These are phyloP conservation scores for Ochlodes sylvanus DNA, from an alignment of 2,888 invertebrate genomes.

Conservation along the genomic window DNA sequence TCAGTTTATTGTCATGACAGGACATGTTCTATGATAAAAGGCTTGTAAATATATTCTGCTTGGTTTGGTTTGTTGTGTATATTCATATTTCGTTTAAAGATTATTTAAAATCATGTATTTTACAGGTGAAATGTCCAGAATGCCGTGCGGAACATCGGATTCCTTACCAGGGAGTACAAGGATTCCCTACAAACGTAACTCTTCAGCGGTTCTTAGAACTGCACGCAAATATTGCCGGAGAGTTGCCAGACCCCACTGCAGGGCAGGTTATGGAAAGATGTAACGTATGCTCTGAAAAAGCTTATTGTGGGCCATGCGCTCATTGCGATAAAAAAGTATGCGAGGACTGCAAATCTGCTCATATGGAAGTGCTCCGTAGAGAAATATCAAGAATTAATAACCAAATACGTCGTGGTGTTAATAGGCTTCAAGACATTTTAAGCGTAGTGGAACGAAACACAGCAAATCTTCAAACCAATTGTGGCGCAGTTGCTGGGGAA, in stretches of 20 bases:
- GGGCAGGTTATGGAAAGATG: constrained; percentile 97
- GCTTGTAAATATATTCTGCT: constrained; percentile 25
- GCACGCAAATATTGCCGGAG: constrained; percentile 96
- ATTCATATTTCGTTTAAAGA: neutral
- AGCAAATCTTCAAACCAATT: constrained; percentile 94
- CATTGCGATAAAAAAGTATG: constrained; percentile 99
- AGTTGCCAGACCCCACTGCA: constrained; percentile 95
- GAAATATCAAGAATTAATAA: constrained; percentile 96
- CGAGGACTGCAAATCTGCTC: constrained; percentile 97
- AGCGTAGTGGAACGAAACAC: constrained; percentile 95
- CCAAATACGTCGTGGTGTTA: constrained; percentile 94
- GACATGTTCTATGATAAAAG: too few species aligned
- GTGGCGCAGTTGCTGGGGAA: constrained; percentile 95
- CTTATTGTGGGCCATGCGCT: constrained; percentile 94
- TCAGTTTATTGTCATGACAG: neutral
- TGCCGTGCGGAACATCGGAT: constrained; percentile 98
- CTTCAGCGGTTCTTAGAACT: constrained; percentile 97
- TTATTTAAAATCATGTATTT: constrained; percentile 41
- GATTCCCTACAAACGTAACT: constrained; percentile 98
- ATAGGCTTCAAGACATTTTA: constrained; percentile 94
- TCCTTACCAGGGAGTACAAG: constrained; percentile 97
- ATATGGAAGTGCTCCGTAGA: constrained; percentile 97
- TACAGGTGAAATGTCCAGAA: constrained; percentile 98
- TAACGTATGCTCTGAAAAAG: constrained; percentile 96
- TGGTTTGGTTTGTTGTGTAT: constrained; percentile 17